Percentiles rank a stretch among this genome's conserved stretches.
These are phyloP conservation scores for Aradus depressus DNA, from an alignment of 2,888 invertebrate genomes.

Conservation along the genomic window DNA sequence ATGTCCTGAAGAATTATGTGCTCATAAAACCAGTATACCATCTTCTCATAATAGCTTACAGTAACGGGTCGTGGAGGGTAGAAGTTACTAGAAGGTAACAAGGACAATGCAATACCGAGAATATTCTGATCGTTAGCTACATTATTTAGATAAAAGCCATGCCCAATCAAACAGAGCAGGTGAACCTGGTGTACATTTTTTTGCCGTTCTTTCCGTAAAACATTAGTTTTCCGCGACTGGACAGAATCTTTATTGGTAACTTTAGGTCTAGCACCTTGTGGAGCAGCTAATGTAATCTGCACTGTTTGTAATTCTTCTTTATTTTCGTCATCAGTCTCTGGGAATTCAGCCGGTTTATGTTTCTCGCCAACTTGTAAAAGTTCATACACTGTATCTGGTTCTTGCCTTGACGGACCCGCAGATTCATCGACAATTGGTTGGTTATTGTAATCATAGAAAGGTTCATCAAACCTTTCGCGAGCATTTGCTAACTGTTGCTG, in stretches of 20 bases:
- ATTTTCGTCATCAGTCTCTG: neutral
- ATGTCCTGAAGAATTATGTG: constrained; percentile 42
- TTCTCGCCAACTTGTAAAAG: constrained; percentile 3
- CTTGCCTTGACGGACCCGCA: too few relatives aligned
- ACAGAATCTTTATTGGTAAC: too few relatives aligned
- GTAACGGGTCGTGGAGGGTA: constrained; percentile 65
- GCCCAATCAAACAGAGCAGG: constrained; percentile 67
- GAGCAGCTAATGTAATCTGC: neutral
- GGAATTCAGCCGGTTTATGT: neutral
- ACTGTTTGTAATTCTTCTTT: neutral
- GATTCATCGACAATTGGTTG: too few relatives aligned
- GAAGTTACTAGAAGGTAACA: constrained; percentile 61
- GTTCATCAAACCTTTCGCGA: neutral
- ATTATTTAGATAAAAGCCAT: constrained; percentile 63
- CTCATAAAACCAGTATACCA: constrained; percentile 58
- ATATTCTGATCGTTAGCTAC: constrained; percentile 54
- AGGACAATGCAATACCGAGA: constrained; percentile 54
- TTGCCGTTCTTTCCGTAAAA: neutral
- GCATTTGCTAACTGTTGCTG: constrained; percentile 1
- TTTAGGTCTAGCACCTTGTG: too few relatives aligned
- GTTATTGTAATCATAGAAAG: too few relatives aligned
- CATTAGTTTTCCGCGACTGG: too few relatives aligned
- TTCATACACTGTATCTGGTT: neutral
- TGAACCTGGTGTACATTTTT: constrained; percentile 65
- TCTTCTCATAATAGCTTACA: constrained; percentile 61